Base-by-base conservation (phyloP, 2,888 invertebrate genomes). In the Pantelozetes paolii region DNA sequence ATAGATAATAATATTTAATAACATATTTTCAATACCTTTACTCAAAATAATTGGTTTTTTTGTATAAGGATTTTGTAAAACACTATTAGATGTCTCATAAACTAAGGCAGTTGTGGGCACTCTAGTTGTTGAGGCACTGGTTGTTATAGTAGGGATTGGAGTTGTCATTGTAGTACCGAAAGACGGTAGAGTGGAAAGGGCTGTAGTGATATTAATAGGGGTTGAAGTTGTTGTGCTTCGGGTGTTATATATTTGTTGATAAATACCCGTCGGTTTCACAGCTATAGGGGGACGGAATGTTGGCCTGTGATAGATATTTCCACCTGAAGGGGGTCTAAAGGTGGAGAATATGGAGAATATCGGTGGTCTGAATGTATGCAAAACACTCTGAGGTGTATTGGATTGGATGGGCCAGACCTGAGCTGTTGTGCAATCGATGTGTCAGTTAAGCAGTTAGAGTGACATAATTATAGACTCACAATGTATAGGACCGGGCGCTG, bases 291-390 rank as follows among this genome's bases (percentile, higher is more conserved):
- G 74, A 71, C 18, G 75, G 59, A 67, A 40, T 40, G 71, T 71
- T 48, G 64, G 73, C 20, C 54, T 45, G 2, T 42, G 30, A 18
- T 67, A 50, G 32, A 73, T 48, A 62, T 42, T 73, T 18, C 32
- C 20, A 48, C 48, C 23, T 5, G 48, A 20, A 20, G 45, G 64
- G 23, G 67, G 64, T 13, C 64, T 30, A 26, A 20, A 45, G 26
- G 62, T 64, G n/a, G 45, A 32, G 26, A 62, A 62, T 26, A 74
- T 50, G 18, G 74, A 64, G 36, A 71, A 74, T 20, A 71, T 50
- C 28, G 71, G 64, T 45, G 71, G 74, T 32, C 74, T 50, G 40
- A 70, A 75, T 57, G 75, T 72, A 26, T 75, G 72, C 40, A 69
- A 71, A 18, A 69, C 62, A 32, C 23, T 54, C 5, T 28, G 45